Evolutionary conservation across 2,888 invertebrate genomes (phyloP).

Genomic region (Gnatocerus cornutus): DNA sequence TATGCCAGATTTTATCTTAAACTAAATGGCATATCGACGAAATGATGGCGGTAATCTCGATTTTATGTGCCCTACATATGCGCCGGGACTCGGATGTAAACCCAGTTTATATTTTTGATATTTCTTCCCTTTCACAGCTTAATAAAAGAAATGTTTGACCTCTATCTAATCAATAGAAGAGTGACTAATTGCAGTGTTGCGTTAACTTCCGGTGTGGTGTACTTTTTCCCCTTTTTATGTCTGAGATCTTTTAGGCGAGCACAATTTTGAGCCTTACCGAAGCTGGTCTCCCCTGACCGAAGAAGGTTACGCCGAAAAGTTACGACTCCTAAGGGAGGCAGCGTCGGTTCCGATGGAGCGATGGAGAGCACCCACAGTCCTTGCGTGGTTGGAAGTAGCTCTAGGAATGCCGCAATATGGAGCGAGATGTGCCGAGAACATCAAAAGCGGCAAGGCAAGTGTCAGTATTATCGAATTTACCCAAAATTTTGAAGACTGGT

Average conservation of each 20-base stretch:
- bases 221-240: slow-evolving; percentile 65
- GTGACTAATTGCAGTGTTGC: not conserved
- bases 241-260: slow-evolving; percentile 65
- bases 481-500: slow-evolving; percentile 12
- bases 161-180: too few relatives aligned
- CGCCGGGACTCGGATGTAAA: too few relatives aligned
- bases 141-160: too few relatives aligned
- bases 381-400: slow-evolving; percentile 95
- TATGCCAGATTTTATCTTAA: too few relatives aligned
- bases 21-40: too few relatives aligned
- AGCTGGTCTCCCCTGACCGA: slow-evolving; percentile 80
- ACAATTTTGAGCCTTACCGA: slow-evolving; percentile 72
- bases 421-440: slow-evolving; percentile 91
- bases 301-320: slow-evolving; percentile 85
- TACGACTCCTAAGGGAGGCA: slow-evolving; percentile 85
- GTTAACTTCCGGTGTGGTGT: slow-evolving; percentile 34
- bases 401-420: slow-evolving; percentile 97
- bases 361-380: slow-evolving; percentile 94
- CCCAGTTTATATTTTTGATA: too few relatives aligned
- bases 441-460: slow-evolving; percentile 93
- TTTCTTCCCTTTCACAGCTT: too few relatives aligned
- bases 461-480: slow-evolving; percentile 32
- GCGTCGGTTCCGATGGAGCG: slow-evolving; percentile 89
- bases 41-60: too few relatives aligned
- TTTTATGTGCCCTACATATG: too few relatives aligned